Conservation (phyloP, 1,140 invertebrate species). For the Drosophila kurseongensis region DNA sequence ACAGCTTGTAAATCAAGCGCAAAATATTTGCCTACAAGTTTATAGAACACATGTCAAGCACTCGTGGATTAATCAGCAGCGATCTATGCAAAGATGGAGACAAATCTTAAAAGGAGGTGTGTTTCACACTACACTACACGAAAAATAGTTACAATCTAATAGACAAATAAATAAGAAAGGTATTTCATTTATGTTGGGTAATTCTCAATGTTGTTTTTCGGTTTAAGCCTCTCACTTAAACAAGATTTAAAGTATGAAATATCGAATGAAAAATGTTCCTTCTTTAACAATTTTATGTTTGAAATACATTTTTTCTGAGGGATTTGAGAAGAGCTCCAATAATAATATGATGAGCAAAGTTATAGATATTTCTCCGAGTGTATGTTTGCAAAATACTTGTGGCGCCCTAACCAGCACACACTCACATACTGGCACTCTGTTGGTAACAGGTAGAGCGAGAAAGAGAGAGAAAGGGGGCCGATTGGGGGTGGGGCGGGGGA, state of each 20-base stretch:
- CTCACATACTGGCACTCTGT: constrained; percentile 19
- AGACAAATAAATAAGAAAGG: not conserved
- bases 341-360: too few relatives aligned
- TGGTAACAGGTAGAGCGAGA: constrained; percentile 42
- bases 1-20: constrained; percentile 62
- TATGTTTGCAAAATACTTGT: constrained; percentile 71
- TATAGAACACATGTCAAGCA: constrained; percentile 67
- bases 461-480: constrained; percentile 8
- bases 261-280: too few relatives aligned
- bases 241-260: too few relatives aligned
- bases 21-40: constrained; percentile 74
- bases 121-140: constrained; percentile 8
- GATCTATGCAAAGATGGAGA: constrained; percentile 39
- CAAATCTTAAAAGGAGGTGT: constrained; percentile 36
- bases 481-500: constrained; percentile 8
- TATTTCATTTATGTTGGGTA: too few relatives aligned
- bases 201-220: too few relatives aligned
- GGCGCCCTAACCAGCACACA: constrained; percentile 48
- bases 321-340: too few relatives aligned
- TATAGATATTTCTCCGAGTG: constrained; percentile 23
- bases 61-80: constrained; percentile 69
- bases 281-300: too few relatives aligned
- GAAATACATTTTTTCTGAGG: too few relatives aligned
- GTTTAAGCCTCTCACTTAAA: too few relatives aligned
- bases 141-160: not conserved